Evolutionary conservation across 2,888 invertebrate species (phyloP).

Genomic region (Lysandra bellargus): DNA sequence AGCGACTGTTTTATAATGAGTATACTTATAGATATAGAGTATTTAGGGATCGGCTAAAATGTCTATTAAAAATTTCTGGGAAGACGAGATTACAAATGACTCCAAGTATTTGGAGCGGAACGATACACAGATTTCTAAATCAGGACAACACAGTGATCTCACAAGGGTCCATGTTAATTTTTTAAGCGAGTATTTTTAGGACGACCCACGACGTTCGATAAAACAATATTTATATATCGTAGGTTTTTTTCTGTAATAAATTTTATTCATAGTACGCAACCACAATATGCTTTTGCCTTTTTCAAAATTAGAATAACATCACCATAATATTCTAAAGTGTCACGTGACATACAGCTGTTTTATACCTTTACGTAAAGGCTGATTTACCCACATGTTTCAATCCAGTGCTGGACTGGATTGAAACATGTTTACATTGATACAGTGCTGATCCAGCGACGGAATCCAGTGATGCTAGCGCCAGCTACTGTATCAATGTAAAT

Average conservation of each 20-base stretch:
- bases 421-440: too few relatives aligned
- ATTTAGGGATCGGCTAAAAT: background rate
- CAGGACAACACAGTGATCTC: background rate
- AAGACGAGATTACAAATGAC: slow-evolving; percentile 11
- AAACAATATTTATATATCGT: background rate
- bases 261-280: background rate
- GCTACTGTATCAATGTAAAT: too few relatives aligned
- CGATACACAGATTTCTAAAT: slow-evolving; percentile 7
- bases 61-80: background rate
- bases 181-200: slow-evolving; percentile 10
- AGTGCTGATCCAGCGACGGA: too few relatives aligned
- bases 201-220: background rate
- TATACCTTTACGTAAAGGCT: too few relatives aligned
- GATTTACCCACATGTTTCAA: too few relatives aligned
- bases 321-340: background rate
- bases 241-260: background rate
- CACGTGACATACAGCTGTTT: too few relatives aligned
- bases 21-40: too few relatives aligned
- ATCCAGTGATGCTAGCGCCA: too few relatives aligned
- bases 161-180: slow-evolving; percentile 11
- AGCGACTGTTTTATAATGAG: too few relatives aligned
- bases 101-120: slow-evolving; percentile 2
- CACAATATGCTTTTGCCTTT: background rate
- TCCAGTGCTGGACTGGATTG: too few relatives aligned
- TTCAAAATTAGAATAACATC: background rate